phyloP scores from a whole-genome alignment of 2,888 invertebrate species.

The Athalia rosae region DNA sequence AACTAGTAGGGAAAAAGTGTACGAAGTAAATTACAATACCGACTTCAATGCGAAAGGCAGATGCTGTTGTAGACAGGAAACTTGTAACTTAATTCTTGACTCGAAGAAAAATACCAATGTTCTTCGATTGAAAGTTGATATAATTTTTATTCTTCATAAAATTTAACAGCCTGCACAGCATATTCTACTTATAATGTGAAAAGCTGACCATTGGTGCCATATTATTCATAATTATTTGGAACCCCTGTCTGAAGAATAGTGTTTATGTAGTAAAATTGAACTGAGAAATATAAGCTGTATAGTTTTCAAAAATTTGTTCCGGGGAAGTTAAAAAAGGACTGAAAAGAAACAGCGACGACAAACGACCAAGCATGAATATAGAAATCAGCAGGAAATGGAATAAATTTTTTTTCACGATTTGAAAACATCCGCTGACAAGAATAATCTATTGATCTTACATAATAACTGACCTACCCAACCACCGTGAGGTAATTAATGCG shows the following conservation, averaged over 20 bases:
- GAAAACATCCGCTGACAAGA: background rate
- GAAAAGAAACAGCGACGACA: background rate
- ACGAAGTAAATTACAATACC: conserved; percentile 7
- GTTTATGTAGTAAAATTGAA: conserved; percentile 55
- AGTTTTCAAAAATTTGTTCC: background rate
- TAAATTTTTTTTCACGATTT: background rate
- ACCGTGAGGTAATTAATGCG: conserved; percentile 16
- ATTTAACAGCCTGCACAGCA: conserved; percentile 25
- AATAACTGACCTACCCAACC: conserved; percentile 10
- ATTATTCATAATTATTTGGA: conserved; percentile 53
- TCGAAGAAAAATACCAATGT: background rate
- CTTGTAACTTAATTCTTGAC: background rate
- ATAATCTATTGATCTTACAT: conserved; percentile 1
- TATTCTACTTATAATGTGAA: conserved; percentile 52
- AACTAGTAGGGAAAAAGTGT: background rate
- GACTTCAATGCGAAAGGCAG: background rate
- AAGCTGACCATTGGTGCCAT: conserved; percentile 67
- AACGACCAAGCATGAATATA: background rate
- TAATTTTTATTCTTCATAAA: conserved; percentile 13
- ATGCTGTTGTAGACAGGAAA: background rate
- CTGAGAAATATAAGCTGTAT: background rate
- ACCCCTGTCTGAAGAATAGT: conserved; percentile 52
- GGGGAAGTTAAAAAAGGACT: conserved; percentile 2
- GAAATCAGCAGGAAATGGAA: conserved; percentile 18
- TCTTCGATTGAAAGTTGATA: background rate